Evolutionary conservation across 2,797 vertebrate genomes (phyloP).

Genomic region (Hippocampus kuda): DNA sequence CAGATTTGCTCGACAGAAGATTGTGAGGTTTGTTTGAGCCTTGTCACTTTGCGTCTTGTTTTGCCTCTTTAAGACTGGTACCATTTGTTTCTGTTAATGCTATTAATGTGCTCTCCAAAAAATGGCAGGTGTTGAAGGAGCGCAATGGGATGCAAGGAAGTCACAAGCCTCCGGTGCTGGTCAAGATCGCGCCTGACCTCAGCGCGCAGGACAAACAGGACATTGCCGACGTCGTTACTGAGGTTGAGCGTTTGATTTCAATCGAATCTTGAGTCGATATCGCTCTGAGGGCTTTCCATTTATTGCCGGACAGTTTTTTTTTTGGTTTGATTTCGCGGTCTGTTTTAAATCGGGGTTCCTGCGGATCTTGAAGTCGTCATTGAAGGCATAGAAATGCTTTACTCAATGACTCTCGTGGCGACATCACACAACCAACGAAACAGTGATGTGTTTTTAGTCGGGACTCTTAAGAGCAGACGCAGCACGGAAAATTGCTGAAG

Average conservation of each 20-base stretch:
- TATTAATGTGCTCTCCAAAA: too few relatives aligned
- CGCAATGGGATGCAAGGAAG: constrained; percentile 66
- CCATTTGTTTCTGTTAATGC: background rate
- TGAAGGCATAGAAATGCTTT: too few relatives aligned
- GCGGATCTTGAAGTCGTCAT: too few relatives aligned
- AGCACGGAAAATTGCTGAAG: too few relatives aligned
- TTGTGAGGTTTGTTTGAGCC: too few relatives aligned
- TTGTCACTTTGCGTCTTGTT: too few relatives aligned
- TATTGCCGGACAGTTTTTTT: background rate
- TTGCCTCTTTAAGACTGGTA: too few relatives aligned
- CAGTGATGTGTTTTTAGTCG: too few relatives aligned
- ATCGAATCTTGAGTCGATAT: background rate
- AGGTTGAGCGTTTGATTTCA: constrained; percentile 63
- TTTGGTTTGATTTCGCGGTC: background rate
- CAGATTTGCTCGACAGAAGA: too few relatives aligned
- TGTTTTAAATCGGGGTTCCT: background rate
- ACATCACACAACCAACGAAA: too few relatives aligned
- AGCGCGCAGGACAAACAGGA: constrained; percentile 78
- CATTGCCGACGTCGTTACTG: constrained; percentile 76
- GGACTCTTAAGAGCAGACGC: too few relatives aligned
- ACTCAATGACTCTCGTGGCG: too few relatives aligned
- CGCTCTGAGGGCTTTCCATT: background rate
- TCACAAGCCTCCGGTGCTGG: constrained; percentile 74
- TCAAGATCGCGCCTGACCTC: constrained; percentile 94
- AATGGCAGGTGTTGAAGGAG: constrained; percentile 70